A percentile compares a stretch with the other conserved stretches of the same genome.
phyloP scores from a whole-genome alignment of 2,113 vertebrate species.

The Larimichthys polyactis region DNA sequence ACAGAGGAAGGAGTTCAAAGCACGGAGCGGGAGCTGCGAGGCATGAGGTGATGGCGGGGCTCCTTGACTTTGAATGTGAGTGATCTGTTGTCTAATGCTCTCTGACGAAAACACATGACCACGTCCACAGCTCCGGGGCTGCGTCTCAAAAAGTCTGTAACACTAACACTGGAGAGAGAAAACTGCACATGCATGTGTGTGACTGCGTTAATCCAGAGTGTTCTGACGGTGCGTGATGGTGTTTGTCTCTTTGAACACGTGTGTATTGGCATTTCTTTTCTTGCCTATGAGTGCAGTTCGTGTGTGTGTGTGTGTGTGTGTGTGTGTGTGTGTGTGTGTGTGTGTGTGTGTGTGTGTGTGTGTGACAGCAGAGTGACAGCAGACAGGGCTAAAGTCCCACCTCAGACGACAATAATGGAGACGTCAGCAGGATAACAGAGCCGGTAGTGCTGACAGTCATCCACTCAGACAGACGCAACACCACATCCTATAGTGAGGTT shows the following conservation, averaged over 20 bases:
- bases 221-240: background rate
- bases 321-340: background rate
- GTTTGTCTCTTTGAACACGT: slow-evolving; percentile 3
- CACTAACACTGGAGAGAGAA: slow-evolving; percentile 10
- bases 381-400: slow-evolving; percentile 31
- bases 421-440: slow-evolving; percentile 56
- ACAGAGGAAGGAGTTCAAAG: slow-evolving; percentile 46
- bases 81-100: slow-evolving; percentile 26
- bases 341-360: background rate
- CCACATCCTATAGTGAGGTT: slow-evolving; percentile 19
- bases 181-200: background rate
- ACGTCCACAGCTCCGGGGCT: slow-evolving; percentile 15
- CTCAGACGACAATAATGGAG: slow-evolving; percentile 62
- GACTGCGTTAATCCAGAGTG: background rate
- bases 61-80: slow-evolving; percentile 43
- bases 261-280: background rate
- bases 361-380: background rate
- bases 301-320: background rate
- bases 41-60: slow-evolving; percentile 7
- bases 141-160: slow-evolving; percentile 27
- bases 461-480: slow-evolving; percentile 46
- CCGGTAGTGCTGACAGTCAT: slow-evolving; percentile 58
- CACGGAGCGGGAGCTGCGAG: background rate
- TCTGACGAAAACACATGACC: slow-evolving; percentile 45
- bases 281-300: background rate